Evolutionary conservation across 2,888 invertebrate species (phyloP).

Genomic region (Melanophora roralis): DNA sequence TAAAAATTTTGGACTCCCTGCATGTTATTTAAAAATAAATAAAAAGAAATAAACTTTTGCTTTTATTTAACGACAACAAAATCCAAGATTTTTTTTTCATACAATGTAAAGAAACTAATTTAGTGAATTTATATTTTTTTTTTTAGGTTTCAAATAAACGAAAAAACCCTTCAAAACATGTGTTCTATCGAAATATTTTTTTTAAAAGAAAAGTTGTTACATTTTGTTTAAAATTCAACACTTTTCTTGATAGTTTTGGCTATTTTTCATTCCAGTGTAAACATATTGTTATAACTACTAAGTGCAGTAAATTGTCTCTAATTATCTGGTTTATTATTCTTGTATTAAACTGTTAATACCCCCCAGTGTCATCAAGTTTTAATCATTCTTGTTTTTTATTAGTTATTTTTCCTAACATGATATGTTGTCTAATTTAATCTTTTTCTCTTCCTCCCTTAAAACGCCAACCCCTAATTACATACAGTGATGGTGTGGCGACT

Average conservation of each 20-base stretch:
- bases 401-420: background rate
- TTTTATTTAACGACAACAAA: too few species aligned
- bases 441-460: background rate
- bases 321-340: background rate
- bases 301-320: background rate
- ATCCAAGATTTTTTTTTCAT: too few species aligned
- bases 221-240: too few species aligned
- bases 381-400: background rate
- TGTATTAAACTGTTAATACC: background rate
- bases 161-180: too few species aligned
- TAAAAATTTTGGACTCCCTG: too few species aligned
- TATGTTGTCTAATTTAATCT: conserved; percentile 16
- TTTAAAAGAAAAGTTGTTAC: too few species aligned
- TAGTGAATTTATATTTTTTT: too few species aligned
- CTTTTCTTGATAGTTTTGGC: background rate
- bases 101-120: too few species aligned
- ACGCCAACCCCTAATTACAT: conserved; percentile 59
- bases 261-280: background rate
- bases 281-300: background rate
- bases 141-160: too few species aligned
- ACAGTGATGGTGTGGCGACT: conserved; percentile 83
- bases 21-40: too few species aligned
- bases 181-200: too few species aligned
- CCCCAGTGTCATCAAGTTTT: background rate
- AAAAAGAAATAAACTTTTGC: too few species aligned